Evolutionary conservation across 1,140 invertebrate genomes (phyloP).

Genomic region (Aphis craccivora): DNA sequence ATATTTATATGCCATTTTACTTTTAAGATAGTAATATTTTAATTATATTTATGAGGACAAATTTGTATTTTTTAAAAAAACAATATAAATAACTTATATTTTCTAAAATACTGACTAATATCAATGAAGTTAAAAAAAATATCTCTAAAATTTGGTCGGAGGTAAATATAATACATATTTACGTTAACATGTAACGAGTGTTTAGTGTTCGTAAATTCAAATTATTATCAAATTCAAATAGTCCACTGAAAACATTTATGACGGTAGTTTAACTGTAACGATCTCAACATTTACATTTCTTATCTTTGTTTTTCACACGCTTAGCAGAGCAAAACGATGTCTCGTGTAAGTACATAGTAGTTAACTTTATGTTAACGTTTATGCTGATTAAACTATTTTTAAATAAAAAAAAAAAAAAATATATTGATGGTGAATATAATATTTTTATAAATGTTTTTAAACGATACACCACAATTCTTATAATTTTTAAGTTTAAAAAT

Average conservation of each 20-base stretch:
- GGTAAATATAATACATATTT: neutral
- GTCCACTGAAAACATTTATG: constrained; percentile 16
- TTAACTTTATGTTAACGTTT: neutral
- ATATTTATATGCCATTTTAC: neutral
- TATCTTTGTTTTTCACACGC: constrained; percentile 39
- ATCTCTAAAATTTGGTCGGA: neutral
- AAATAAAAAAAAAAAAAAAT: no score
- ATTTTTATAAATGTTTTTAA: neutral
- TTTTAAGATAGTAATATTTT: neutral
- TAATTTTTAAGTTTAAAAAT: neutral
- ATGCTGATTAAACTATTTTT: neutral
- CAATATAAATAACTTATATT: neutral
- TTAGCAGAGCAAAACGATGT: constrained; percentile 14
- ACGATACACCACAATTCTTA: neutral
- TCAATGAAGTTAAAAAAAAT: neutral
- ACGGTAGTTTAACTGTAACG: constrained; percentile 26
- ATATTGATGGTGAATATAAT: neutral
- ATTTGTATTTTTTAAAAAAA: neutral
- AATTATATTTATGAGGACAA: neutral
- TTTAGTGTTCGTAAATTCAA: constrained; percentile 34
- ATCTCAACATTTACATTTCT: constrained; percentile 41
- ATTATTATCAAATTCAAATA: constrained; percentile 34
- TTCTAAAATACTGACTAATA: neutral
- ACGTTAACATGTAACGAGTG: neutral
- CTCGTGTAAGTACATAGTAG: neutral